Conservation (phyloP, 2,113 vertebrate species). For the Sapajus apella region DNA sequence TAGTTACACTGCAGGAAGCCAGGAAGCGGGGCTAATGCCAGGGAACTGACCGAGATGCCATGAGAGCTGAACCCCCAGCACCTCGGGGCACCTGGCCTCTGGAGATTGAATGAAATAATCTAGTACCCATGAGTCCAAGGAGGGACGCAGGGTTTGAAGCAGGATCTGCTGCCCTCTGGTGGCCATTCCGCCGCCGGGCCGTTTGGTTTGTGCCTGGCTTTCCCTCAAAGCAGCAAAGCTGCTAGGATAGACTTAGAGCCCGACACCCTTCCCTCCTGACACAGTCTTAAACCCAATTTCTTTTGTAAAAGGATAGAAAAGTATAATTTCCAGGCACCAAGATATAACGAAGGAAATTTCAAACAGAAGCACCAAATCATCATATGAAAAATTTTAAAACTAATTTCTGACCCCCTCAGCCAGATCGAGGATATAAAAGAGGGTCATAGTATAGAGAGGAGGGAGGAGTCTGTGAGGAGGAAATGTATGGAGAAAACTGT, state of each 20-base stretch:
- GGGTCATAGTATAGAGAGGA: background rate
- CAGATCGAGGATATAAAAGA: background rate
- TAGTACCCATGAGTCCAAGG: background rate
- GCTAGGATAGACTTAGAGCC: background rate
- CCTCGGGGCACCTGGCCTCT: background rate
- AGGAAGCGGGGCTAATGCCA: background rate
- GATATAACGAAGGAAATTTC: background rate
- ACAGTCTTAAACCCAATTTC: background rate
- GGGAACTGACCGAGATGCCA: background rate
- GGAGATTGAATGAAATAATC: background rate
- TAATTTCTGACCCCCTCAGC: background rate
- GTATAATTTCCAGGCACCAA: slow-evolving; percentile 20
- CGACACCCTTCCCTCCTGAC: background rate
- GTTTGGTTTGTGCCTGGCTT: background rate
- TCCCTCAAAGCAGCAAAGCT: background rate
- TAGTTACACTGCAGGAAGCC: background rate
- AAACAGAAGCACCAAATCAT: slow-evolving; percentile 3
- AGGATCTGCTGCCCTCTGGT: slow-evolving; percentile 61
- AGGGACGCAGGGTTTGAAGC: background rate
- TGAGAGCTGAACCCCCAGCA: background rate
- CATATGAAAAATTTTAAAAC: slow-evolving; percentile 16
- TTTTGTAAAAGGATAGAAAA: slow-evolving; percentile 34
- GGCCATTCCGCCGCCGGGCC: background rate
- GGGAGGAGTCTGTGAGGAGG: background rate
- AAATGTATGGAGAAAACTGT: background rate